Evolutionary conservation across 2,888 invertebrate species (phyloP).

Genomic region (Plebejus melissa): DNA sequence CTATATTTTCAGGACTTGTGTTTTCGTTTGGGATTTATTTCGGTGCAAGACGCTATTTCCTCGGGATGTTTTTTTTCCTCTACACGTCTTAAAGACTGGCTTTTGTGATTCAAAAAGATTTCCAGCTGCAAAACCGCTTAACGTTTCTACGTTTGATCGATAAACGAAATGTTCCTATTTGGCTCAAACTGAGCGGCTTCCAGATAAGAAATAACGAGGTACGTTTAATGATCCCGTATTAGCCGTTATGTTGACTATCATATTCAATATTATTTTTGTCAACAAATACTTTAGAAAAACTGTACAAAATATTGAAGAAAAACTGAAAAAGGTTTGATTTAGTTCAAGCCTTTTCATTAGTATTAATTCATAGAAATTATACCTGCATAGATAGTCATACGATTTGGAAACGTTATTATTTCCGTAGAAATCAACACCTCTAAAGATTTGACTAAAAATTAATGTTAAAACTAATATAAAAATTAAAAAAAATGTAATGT

Average conservation of each 20-base stretch:
- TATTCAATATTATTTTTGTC: not conserved
- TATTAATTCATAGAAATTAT: no score
- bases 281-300: not conserved
- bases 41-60: slow-evolving; percentile 66
- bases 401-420: no score
- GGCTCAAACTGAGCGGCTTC: slow-evolving; percentile 34
- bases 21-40: slow-evolving; percentile 76
- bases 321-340: not conserved
- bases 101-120: slow-evolving; percentile 78
- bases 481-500: no score
- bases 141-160: slow-evolving; percentile 47
- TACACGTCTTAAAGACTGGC: slow-evolving; percentile 71
- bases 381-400: no score
- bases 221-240: slow-evolving; percentile 23
- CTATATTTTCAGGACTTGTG: slow-evolving; percentile 58
- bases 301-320: not conserved
- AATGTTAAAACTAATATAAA: no score
- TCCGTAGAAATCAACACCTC: no score
- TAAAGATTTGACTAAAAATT: no score
- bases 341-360: no score
- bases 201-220: slow-evolving; percentile 31
- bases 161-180: slow-evolving; percentile 48
- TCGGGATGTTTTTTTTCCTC: slow-evolving; percentile 73
- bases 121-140: slow-evolving; percentile 68
- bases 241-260: not conserved